Evolutionary conservation across 2,888 invertebrate genomes (phyloP).

Genomic region (Sabellastarte sp.): DNA sequence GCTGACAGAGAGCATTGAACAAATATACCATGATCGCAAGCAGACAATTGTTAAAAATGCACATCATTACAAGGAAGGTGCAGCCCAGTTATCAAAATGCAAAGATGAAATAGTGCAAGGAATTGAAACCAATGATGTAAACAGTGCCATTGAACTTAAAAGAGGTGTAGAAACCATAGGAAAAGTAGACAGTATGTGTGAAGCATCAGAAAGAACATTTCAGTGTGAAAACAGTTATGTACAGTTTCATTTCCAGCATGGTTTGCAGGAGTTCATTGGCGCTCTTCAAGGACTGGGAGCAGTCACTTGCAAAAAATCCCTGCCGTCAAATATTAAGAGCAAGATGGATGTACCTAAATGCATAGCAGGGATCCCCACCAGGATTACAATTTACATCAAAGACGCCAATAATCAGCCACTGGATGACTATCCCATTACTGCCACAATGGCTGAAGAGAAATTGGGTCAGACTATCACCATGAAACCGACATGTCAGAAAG

Average conservation of each 20-base stretch:
- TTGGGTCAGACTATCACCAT: no score
- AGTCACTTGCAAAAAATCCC: neutral
- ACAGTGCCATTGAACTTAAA: neutral
- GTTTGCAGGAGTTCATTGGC: neutral
- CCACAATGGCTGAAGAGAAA: neutral
- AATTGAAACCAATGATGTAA: neutral
- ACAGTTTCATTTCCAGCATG: conserved; percentile 1
- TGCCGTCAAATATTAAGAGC: neutral
- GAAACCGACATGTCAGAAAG: neutral
- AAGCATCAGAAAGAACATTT: neutral
- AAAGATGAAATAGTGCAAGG: neutral
- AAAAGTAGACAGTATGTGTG: neutral
- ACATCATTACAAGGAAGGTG: neutral
- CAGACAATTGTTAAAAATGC: conserved; percentile 6
- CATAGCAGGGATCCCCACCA: neutral
- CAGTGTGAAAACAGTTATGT: neutral
- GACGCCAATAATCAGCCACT: neutral
- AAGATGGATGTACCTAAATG: neutral
- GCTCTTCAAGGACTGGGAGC: neutral
- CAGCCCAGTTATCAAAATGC: neutral
- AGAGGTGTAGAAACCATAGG: neutral
- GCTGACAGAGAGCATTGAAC: conserved; percentile 1
- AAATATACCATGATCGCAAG: conserved; percentile 2
- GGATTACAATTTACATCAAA: neutral
- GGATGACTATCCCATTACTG: conserved; percentile 4